These are phyloP conservation scores for Melanocharis versteri DNA, from an alignment of 2,113 vertebrate species.

Conservation along the genomic window DNA sequence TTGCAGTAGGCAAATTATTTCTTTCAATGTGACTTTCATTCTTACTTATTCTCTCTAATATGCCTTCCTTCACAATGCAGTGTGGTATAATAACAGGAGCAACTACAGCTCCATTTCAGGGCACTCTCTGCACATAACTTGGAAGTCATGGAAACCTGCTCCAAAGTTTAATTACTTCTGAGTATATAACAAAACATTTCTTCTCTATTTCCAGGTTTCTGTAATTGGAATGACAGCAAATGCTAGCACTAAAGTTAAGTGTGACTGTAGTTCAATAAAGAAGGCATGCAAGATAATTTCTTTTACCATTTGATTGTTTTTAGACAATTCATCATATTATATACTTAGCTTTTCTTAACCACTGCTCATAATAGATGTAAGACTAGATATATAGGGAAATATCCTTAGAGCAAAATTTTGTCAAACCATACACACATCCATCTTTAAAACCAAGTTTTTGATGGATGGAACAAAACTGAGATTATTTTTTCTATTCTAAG, in stretches of 20 bases:
- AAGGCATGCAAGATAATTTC: background rate
- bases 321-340: background rate
- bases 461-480: background rate
- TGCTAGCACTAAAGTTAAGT: background rate
- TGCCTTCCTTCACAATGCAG: background rate
- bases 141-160: background rate
- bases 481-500: background rate
- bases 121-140: background rate
- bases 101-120: background rate
- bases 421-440: background rate
- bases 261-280: background rate
- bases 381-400: background rate
- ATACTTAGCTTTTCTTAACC: background rate
- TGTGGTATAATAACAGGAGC: background rate
- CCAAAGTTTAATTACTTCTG: slow-evolving; percentile 21
- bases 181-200: background rate
- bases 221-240: slow-evolving; percentile 17
- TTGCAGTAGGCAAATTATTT: slow-evolving; percentile 19
- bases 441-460: background rate
- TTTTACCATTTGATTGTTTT: background rate
- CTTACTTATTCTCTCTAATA: background rate
- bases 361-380: background rate
- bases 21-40: slow-evolving; percentile 11
- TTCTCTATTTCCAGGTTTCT: slow-evolving; percentile 8
- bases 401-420: background rate